Evolutionary conservation across 1,140 invertebrate genomes (phyloP), one percentile per base, ranked within the genome.

Genomic region (Macrobrachium rosenbergii): DNA sequence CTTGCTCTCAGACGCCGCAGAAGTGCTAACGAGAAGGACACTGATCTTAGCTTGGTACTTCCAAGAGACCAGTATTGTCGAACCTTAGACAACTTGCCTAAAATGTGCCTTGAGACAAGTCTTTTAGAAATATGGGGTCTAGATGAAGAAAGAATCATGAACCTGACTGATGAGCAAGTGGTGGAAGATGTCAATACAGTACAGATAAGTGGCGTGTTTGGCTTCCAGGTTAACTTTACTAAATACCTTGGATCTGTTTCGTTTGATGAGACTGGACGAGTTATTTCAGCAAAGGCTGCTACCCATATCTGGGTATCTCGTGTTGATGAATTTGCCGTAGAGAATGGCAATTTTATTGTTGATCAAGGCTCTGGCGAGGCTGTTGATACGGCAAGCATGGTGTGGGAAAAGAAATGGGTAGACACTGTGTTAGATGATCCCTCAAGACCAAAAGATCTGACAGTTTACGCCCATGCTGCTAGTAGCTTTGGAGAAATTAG

Each of bases 281-380:
- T 96, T 60, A 91, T 95, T 59, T 91, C 92, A 67, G 95, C 95
- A 14, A 93, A 91, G 90, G 93, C 94, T 75, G 90, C 96, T 2
- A 91, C 94, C 87, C 93, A 95, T 14, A 92, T 93, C 52, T 95
- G 95, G 94, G 94, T 94, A 88, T 92, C 94, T 37, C 91, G 93
- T 87, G 93, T 96, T 0, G 95, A 96, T 92, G 95, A 95, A 92
- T 93, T 94, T 2, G 92, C 92, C 59, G 93, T 95, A 0, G 92
- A 95, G 90, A 93, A 94, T 91, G 93, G 94, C 90, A 93, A 94
- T 91, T 92, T 93, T 77, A 95, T 94, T 82, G 96, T 96, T 90
- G 92, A 94, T 73, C 94, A 94, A 19, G 95, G 95, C 82, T 96
- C 95, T 60, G 94, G 95, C 90, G 94, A 95, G 90, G 95, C 95